Evolutionary conservation across 2,888 invertebrate species (phyloP).

Genomic region (Fragum whitleyi): DNA sequence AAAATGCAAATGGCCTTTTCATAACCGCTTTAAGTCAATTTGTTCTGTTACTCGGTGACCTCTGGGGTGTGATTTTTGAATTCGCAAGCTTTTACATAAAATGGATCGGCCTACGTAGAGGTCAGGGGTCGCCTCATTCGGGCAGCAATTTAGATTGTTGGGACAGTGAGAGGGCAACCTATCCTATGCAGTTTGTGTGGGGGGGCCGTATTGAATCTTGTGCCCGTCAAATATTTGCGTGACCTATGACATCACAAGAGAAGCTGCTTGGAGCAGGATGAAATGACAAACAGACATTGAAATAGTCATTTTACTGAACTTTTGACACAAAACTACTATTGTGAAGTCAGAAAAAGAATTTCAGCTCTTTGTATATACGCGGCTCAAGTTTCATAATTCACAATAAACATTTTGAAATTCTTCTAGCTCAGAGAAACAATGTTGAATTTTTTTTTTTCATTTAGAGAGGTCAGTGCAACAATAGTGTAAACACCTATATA

Average conservation of each 20-base stretch:
- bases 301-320: slow-evolving; percentile 54
- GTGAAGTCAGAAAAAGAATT: slow-evolving; percentile 20
- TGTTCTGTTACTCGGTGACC: slow-evolving; percentile 62
- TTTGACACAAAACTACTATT: slow-evolving; percentile 54
- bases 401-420: slow-evolving; percentile 60
- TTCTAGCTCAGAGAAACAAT: background rate
- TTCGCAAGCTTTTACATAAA: slow-evolving; percentile 30
- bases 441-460: no score
- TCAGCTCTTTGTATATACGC: slow-evolving; percentile 40
- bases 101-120: slow-evolving; percentile 33
- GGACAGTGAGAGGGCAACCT: slow-evolving; percentile 42
- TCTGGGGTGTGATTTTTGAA: slow-evolving; percentile 38
- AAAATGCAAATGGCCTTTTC: slow-evolving; percentile 69
- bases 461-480: no score
- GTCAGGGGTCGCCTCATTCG: slow-evolving; percentile 60
- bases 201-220: slow-evolving; percentile 62
- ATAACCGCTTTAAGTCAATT: slow-evolving; percentile 68
- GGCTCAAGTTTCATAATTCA: slow-evolving; percentile 64
- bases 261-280: slow-evolving; percentile 33
- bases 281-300: slow-evolving; percentile 55
- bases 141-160: slow-evolving; percentile 60
- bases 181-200: slow-evolving; percentile 50
- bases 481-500: no score
- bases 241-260: slow-evolving; percentile 63
- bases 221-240: slow-evolving; percentile 66